Conservation (phyloP, 2,888 invertebrate species). For the Rhopalosiphum nymphaeae region DNA sequence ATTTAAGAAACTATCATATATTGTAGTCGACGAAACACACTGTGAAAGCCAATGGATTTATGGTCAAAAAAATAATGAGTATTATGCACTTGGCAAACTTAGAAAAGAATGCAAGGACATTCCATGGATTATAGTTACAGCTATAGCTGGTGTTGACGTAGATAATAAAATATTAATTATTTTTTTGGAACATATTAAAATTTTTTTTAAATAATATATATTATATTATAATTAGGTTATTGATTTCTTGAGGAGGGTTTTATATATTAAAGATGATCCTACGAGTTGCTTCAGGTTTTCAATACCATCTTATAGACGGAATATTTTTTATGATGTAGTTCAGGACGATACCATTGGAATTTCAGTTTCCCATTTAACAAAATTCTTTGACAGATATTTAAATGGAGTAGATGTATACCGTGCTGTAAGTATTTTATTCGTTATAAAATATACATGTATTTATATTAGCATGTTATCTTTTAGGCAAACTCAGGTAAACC, state of each 20-base stretch:
- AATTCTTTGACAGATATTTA: slow-evolving; percentile 78
- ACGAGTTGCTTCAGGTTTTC: slow-evolving; percentile 76
- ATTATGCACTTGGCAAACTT: slow-evolving; percentile 82
- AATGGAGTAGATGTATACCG: slow-evolving; percentile 70
- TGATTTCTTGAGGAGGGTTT: slow-evolving; percentile 83
- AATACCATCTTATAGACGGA: slow-evolving; percentile 91
- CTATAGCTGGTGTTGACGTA: slow-evolving; percentile 85
- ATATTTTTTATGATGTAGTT: slow-evolving; percentile 94
- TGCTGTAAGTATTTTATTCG: not conserved
- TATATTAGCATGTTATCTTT: slow-evolving; percentile 67
- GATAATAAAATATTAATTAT: slow-evolving; percentile 47
- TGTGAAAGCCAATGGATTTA: slow-evolving; percentile 99
- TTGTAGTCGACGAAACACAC: slow-evolving; percentile 97
- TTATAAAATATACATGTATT: not conserved
- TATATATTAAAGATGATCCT: slow-evolving; percentile 79
- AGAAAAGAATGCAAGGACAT: slow-evolving; percentile 73
- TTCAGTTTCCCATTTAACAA: slow-evolving; percentile 81
- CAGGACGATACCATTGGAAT: slow-evolving; percentile 88
- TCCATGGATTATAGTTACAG: slow-evolving; percentile 93
- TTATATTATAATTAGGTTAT: slow-evolving; percentile 75
- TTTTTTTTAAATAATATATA: not conserved
- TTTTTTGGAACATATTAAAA: not conserved
- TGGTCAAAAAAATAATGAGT: slow-evolving; percentile 92
- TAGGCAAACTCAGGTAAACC: slow-evolving; percentile 70
- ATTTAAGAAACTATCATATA: slow-evolving; percentile 84